A percentile compares a stretch with the other conserved stretches of the same genome.
phyloP scores from a whole-genome alignment of 2,797 vertebrate genomes.

The Stomatorhinus walkeri region DNA sequence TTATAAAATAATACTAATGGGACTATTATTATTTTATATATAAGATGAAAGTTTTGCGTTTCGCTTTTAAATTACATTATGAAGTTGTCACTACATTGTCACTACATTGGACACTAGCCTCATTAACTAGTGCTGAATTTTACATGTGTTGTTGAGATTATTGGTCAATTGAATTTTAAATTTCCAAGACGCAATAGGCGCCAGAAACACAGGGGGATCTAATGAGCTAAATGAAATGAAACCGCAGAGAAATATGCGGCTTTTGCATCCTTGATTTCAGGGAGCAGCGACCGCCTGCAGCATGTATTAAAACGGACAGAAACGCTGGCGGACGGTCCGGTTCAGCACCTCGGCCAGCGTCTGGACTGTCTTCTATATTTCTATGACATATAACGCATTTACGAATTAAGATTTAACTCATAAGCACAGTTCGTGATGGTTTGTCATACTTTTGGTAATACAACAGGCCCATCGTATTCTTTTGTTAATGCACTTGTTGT shows the following conservation, averaged over 20 bases:
- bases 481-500: neutral
- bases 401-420: neutral
- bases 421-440: neutral
- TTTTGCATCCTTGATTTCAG: neutral
- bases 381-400: neutral
- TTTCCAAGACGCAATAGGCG: neutral
- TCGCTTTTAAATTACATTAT: neutral
- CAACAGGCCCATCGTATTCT: neutral
- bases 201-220: neutral
- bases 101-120: neutral
- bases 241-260: neutral
- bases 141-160: neutral
- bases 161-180: conserved; percentile 2
- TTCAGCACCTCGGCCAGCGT: conserved; percentile 11
- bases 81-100: neutral
- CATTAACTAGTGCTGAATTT: neutral
- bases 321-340: neutral
- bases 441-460: conserved; percentile 6
- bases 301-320: neutral
- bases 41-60: neutral
- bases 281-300: neutral
- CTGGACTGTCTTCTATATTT: neutral
- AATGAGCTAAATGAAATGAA: neutral
- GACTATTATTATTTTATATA: neutral
- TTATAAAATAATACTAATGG: neutral